Base-by-base conservation (phyloP, 1,140 invertebrate genomes). In the Centruroides sculpturatus region DNA sequence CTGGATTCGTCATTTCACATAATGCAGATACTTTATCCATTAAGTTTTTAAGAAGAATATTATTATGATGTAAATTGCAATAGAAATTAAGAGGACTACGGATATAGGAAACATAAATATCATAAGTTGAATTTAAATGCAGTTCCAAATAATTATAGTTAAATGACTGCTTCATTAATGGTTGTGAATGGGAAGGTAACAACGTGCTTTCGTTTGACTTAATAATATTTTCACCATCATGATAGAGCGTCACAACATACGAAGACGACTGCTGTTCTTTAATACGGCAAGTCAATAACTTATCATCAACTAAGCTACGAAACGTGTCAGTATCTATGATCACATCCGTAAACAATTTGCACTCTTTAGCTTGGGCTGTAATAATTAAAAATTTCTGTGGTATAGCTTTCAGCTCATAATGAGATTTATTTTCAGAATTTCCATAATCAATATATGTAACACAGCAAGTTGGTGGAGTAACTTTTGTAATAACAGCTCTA, bases 371-470 rank as follows among this genome's bases (percentile, higher is more conserved):
- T 73, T 89, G 87, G 0, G 82, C 79, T 41, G 80, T 79, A 52
- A 73, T 71, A 35, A 72, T 75, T 9, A 88, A 71, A 59, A 86
- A 76, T 59, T 84, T 78, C 9, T 79, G 75, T 23, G 78, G 78
- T 11, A 87, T 51, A 47, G 35, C 50, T 53, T 35, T 36, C 6
- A 63, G 47, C 9, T 57, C 58, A 41, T 56, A 73, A 0, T 76
- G 68, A 11, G 77, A 55, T 9, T 74, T 71, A 35, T 70, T 74
- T 72, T 87, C 85, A 36, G 78, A 77, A 71, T 87, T 87, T 8
- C 86, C 87, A 72, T 85, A 88, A 71, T 90, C 87, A 4, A 87
- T 72, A 71, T 83, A 89, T 8, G 79, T 73, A 0, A 89, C 81
- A 60, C 75, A 77, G 53, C 46, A 63, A 3, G n/a, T 10, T 13